Evolutionary conservation across 2,888 invertebrate species (phyloP).

Genomic region (Andrena chrysosceles): DNA sequence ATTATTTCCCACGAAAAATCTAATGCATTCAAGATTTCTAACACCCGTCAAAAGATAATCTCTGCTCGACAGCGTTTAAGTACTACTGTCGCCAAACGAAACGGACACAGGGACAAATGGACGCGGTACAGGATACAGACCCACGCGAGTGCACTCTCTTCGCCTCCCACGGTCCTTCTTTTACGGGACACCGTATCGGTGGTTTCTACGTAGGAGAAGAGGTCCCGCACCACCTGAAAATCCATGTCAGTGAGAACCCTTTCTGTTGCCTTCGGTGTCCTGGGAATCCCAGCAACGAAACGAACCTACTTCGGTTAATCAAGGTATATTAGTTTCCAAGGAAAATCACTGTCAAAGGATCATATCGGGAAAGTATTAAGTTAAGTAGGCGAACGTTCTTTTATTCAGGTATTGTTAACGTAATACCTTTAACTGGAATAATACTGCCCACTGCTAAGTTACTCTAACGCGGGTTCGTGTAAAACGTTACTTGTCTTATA

Average conservation of each 20-base stretch:
- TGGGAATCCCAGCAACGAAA: not conserved
- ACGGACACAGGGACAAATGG: constrained; percentile 75
- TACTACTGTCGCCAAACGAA: constrained; percentile 71
- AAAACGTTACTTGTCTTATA: too few species aligned
- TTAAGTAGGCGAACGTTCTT: not conserved
- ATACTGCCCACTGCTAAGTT: not conserved
- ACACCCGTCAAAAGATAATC: constrained; percentile 62
- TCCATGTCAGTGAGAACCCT: constrained; percentile 20
- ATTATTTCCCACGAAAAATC: too few species aligned
- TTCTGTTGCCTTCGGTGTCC: constrained; percentile 4
- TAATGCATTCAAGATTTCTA: too few species aligned
- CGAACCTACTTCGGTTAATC: constrained; percentile 4
- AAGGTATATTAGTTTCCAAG: too few species aligned
- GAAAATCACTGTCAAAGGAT: not conserved
- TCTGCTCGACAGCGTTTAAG: constrained; percentile 60
- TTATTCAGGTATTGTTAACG: not conserved
- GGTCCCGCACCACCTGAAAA: constrained; percentile 58
- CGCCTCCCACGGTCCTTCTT: constrained; percentile 76
- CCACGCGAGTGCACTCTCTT: constrained; percentile 74
- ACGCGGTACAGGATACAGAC: constrained; percentile 72
- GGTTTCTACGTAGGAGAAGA: constrained; percentile 52
- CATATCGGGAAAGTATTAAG: not conserved
- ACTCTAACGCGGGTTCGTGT: too few species aligned
- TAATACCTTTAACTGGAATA: not conserved
- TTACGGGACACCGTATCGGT: constrained; percentile 52